Conservation (phyloP, 2,888 invertebrate genomes). For the Epistrophe eligans region DNA sequence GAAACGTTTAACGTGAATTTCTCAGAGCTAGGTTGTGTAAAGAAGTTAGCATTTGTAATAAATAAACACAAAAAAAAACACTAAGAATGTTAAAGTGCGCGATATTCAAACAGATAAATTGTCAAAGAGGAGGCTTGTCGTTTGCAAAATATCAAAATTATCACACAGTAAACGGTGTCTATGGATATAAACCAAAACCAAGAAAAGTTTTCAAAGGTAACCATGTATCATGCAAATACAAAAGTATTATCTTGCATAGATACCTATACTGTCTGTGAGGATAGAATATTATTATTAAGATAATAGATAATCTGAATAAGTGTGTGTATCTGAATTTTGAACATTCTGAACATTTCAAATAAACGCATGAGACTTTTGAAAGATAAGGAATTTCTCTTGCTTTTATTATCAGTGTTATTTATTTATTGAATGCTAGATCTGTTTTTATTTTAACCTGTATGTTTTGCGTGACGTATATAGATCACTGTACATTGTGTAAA, state of each 20-base stretch:
- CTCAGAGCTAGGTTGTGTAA: background rate
- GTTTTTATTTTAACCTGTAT: background rate
- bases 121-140: slow-evolving; percentile 12
- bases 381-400: background rate
- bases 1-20: background rate
- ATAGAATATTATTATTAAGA: background rate
- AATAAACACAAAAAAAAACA: background rate
- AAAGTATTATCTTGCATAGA: too few species aligned
- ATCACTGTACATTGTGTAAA: background rate
- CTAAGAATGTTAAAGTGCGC: slow-evolving; percentile 42
- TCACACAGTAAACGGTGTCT: slow-evolving; percentile 82
- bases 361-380: background rate
- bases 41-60: background rate
- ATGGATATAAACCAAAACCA: slow-evolving; percentile 81
- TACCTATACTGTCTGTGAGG: too few species aligned
- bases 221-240: too few species aligned
- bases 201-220: slow-evolving; percentile 81
- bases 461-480: background rate
- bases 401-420: background rate
- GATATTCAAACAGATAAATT: background rate
- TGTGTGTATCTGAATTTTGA: background rate
- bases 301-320: background rate
- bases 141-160: slow-evolving; percentile 75
- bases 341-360: background rate
- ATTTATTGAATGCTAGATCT: background rate